Evolutionary conservation across 2,113 vertebrate species (phyloP), one percentile per base, ranked within the genome.

Genomic region (Pterophyllum scalare): DNA sequence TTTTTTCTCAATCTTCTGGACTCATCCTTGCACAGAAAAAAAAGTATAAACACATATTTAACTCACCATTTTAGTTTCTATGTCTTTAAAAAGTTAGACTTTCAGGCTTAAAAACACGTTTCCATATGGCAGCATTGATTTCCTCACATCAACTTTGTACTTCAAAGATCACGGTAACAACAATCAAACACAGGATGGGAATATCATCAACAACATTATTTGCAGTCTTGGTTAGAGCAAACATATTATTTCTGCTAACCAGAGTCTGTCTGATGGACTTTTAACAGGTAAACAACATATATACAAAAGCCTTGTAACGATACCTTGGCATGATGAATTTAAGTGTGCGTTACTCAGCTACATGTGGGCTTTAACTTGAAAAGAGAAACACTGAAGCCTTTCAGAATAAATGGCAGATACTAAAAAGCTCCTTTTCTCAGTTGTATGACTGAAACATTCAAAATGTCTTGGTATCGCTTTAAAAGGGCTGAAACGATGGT

Each of bases 151-250:
- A 6, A 60, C 82, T 33, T 46, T 17, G 19, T 19, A 46, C 5
- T 54, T 12, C 20, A 22, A 14, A 46, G 17, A 13, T 28, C 40
- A 83, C 62, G 52, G 26, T 28, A 70, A 82, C 57, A 56, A 85
- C 82, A 89, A 43, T 22, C 70, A n/a, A 80, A 87, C 67, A 90
- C 26, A 28, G 10, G 70, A 81, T 77, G 84, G 57, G 15, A 60
- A 60, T 59, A 59, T 82, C 38, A 61, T 8, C 20, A 20, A 75
- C 65, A 67, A 26, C 58, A 33, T 56, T 64, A 40, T 59, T 67
- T 58, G 13, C 67, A 61, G 81, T 75, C 81, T 83, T 88, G 86
- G 88, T 91, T 84, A 88, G 85, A 88, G 70, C 65, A 67, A 81
- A 85, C 19, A 3, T 20, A 1, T 40, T 14, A 12, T 80, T 87